Percentiles rank a stretch among this genome's conserved stretches.
Conservation (phyloP, 2,888 invertebrate genomes). For the Campoletis raptor region DNA sequence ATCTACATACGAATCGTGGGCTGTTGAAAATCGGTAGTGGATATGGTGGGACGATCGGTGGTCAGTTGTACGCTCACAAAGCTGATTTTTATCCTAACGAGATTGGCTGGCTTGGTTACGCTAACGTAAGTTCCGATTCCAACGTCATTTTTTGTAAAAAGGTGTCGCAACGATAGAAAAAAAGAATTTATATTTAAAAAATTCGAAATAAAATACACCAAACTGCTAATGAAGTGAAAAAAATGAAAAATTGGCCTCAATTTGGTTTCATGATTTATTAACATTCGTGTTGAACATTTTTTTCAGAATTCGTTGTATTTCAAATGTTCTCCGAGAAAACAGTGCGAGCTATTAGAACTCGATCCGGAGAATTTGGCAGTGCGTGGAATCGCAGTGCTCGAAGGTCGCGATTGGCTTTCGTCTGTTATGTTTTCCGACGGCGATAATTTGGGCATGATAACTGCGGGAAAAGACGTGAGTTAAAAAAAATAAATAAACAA, state of each 20-base stretch:
- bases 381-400: slow-evolving; percentile 84
- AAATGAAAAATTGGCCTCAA: background rate
- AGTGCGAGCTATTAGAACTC: slow-evolving; percentile 83
- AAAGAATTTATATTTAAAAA: background rate
- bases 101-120: slow-evolving; percentile 94
- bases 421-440: slow-evolving; percentile 91
- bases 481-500: slow-evolving; percentile 4
- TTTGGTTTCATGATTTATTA: background rate
- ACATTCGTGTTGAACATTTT: slow-evolving; percentile 16
- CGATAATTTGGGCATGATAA: slow-evolving; percentile 91
- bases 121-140: slow-evolving; percentile 88
- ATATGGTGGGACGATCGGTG: slow-evolving; percentile 96
- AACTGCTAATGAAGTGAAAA: background rate
- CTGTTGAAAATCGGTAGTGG: slow-evolving; percentile 98
- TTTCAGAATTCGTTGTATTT: slow-evolving; percentile 92
- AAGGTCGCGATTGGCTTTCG: slow-evolving; percentile 83
- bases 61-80: slow-evolving; percentile 94
- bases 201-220: background rate
- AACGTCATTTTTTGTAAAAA: slow-evolving; percentile 11
- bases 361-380: slow-evolving; percentile 86
- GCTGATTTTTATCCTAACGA: slow-evolving; percentile 93
- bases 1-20: slow-evolving; percentile 93
- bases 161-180: background rate
- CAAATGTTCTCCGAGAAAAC: slow-evolving; percentile 86
- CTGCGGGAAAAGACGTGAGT: slow-evolving; percentile 92